These are phyloP conservation scores for Lutjanus argentimaculatus DNA, from an alignment of 2,797 vertebrate species.

Conservation along the genomic window DNA sequence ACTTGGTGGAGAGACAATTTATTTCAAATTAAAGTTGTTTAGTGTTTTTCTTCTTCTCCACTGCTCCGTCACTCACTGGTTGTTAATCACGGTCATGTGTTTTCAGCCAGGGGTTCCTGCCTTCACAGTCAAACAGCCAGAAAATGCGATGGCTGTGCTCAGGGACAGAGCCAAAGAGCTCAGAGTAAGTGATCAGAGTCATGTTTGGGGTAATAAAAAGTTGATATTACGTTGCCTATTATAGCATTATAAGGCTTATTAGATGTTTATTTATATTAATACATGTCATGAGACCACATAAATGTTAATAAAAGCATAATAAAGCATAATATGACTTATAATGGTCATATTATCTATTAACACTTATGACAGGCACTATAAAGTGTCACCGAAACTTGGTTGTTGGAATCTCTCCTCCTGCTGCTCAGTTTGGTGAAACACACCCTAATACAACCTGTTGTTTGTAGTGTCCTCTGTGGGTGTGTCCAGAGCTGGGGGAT, in stretches of 20 bases:
- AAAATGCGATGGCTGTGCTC: slow-evolving; percentile 88
- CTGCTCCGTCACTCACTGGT: background rate
- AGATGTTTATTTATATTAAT: too few relatives aligned
- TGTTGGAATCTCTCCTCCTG: background rate
- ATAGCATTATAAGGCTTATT: too few relatives aligned
- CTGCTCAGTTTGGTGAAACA: background rate
- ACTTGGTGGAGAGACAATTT: background rate
- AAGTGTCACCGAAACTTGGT: too few relatives aligned
- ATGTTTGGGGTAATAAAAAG: background rate
- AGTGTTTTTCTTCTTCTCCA: background rate
- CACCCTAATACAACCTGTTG: slow-evolving; percentile 2
- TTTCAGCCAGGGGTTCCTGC: slow-evolving; percentile 91
- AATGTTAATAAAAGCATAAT: too few relatives aligned
- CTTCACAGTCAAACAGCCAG: slow-evolving; percentile 91
- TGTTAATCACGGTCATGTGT: background rate
- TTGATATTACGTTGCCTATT: too few relatives aligned
- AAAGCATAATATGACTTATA: too few relatives aligned
- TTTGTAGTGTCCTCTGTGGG: slow-evolving; percentile 89
- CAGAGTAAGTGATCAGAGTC: slow-evolving; percentile 80
- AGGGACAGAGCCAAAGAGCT: slow-evolving; percentile 87
- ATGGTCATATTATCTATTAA: too few relatives aligned
- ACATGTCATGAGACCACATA: too few relatives aligned
- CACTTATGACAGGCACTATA: too few relatives aligned
- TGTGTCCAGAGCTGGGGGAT: slow-evolving; percentile 90
- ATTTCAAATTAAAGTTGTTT: background rate